A percentile compares a stretch with the other conserved stretches of the same genome.
phyloP scores from a whole-genome alignment of 2,888 invertebrate genomes.

The Dryobota labecula region DNA sequence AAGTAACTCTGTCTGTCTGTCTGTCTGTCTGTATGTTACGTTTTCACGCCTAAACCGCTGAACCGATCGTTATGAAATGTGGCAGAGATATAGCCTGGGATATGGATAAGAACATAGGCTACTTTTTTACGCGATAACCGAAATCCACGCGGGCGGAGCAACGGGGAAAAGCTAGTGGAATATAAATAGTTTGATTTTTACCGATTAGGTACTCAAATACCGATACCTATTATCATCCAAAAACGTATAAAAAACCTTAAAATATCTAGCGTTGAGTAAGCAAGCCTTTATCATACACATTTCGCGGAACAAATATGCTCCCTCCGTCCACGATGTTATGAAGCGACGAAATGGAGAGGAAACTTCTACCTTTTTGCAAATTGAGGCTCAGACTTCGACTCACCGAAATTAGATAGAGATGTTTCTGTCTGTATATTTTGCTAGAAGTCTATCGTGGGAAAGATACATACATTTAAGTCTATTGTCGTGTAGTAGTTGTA shows the following conservation, averaged over 20 bases:
- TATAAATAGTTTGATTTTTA: too few relatives aligned
- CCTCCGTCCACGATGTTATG: slow-evolving; percentile 62
- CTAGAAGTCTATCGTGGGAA: slow-evolving; percentile 29
- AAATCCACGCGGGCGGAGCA: too few relatives aligned
- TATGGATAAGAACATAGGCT: too few relatives aligned
- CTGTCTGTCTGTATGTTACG: too few relatives aligned
- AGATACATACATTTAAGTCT: slow-evolving; percentile 47
- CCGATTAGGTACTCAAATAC: not conserved
- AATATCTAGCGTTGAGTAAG: not conserved
- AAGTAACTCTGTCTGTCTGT: too few relatives aligned
- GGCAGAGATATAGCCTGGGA: too few relatives aligned
- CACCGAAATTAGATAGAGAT: slow-evolving; percentile 73
- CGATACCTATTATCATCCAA: not conserved
- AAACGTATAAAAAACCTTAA: not conserved
- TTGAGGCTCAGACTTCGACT: slow-evolving; percentile 71
- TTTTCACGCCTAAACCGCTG: too few relatives aligned
- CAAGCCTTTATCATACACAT: slow-evolving; percentile 45
- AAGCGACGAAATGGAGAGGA: slow-evolving; percentile 72
- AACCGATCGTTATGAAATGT: too few relatives aligned
- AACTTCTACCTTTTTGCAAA: slow-evolving; percentile 76
- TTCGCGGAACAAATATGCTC: slow-evolving; percentile 60
- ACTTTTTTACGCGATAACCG: too few relatives aligned
- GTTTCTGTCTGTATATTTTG: slow-evolving; percentile 62
- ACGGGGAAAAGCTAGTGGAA: too few relatives aligned
- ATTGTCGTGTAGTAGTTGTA: slow-evolving; percentile 25